A percentile compares a stretch with the other conserved stretches of the same genome.
Conservation (phyloP, 2,113 vertebrate genomes). For the Scophthalmus maximus region DNA sequence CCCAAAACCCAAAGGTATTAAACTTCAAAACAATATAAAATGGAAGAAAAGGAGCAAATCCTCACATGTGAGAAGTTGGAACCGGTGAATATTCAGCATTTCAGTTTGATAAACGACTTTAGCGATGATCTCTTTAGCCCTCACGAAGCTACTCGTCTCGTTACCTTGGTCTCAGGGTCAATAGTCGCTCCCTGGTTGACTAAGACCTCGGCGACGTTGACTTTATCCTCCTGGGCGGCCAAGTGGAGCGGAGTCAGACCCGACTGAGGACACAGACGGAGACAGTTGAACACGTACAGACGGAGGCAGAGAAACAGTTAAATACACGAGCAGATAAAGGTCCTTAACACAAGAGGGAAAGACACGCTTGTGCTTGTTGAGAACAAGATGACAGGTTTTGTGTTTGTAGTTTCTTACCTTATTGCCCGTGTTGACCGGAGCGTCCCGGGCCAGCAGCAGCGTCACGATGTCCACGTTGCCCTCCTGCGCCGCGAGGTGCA, state of each 20-base stretch:
- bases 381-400: too few relatives aligned
- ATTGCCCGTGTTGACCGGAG: conserved; percentile 90
- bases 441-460: conserved; percentile 91
- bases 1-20: too few relatives aligned
- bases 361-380: too few relatives aligned
- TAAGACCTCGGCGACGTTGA: conserved; percentile 95
- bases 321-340: conserved; percentile 1
- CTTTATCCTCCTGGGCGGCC: conserved; percentile 96
- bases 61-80: too few relatives aligned
- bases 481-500: conserved; percentile 95
- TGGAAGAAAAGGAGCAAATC: too few relatives aligned
- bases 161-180: conserved; percentile 94
- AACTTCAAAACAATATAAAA: too few relatives aligned
- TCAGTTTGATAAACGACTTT: too few relatives aligned
- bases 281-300: neutral
- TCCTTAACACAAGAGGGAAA: too few relatives aligned
- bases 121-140: neutral
- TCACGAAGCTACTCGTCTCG: neutral
- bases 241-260: conserved; percentile 95
- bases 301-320: neutral
- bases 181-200: conserved; percentile 91
- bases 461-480: conserved; percentile 97
- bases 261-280: conserved; percentile 78
- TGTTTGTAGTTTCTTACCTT: too few relatives aligned
- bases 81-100: too few relatives aligned